Conservation (phyloP, 2,113 vertebrate species). For the Pelmatolapia mariae region DNA sequence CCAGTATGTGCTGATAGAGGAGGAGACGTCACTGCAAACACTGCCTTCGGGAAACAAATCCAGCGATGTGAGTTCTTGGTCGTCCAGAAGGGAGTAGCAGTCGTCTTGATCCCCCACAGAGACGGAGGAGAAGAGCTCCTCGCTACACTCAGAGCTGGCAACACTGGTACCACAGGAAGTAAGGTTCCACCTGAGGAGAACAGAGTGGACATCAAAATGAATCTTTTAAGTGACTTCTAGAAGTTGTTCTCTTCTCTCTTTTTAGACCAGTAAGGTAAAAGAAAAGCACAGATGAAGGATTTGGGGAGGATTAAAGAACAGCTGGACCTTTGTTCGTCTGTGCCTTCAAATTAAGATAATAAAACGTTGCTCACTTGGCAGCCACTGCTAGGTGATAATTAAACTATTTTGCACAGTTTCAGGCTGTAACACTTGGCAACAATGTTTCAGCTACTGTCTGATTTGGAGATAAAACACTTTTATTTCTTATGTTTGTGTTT, state of each 20-base stretch:
- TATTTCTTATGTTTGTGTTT: not conserved
- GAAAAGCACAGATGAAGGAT: not conserved
- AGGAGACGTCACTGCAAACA: conserved; percentile 97
- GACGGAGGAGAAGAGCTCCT: conserved; percentile 95
- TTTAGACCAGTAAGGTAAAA: not conserved
- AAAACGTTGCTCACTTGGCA: not conserved
- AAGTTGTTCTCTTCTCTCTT: not conserved
- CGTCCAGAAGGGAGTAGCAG: conserved; percentile 92
- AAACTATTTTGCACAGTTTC: not conserved
- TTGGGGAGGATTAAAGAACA: not conserved
- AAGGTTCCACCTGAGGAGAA: conserved; percentile 85
- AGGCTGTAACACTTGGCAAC: not conserved
- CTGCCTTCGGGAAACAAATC: conserved; percentile 97
- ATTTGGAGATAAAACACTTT: not conserved
- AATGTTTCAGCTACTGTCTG: not conserved
- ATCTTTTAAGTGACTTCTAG: not conserved
- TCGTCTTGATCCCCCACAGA: conserved; percentile 97
- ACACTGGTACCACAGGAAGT: conserved; percentile 97
- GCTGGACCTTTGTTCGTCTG: not conserved
- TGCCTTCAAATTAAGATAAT: not conserved
- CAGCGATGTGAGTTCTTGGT: conserved; percentile 94
- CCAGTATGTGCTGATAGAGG: conserved; percentile 98
- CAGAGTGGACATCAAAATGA: not conserved
- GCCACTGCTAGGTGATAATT: not conserved
- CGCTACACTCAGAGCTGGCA: conserved; percentile 96